Evolutionary conservation across 1,140 invertebrate genomes (phyloP).

Genomic region (Drosophila chauvacae): DNA sequence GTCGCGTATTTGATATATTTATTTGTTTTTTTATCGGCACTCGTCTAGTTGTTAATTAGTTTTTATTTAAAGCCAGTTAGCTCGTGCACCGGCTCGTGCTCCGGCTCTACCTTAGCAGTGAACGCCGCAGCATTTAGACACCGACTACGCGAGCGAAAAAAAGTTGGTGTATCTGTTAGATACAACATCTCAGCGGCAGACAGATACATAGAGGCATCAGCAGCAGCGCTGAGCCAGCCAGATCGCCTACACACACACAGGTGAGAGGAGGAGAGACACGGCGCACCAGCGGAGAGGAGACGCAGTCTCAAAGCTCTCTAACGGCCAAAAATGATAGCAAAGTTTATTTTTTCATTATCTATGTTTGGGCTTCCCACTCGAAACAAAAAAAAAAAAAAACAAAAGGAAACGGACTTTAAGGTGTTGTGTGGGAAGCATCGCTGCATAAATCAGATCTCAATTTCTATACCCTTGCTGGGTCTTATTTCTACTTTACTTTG

Average conservation of each 20-base stretch:
- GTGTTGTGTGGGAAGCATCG: conserved; percentile 30
- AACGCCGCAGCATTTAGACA: conserved; percentile 24
- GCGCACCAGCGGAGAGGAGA: conserved; percentile 23
- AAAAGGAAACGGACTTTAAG: conserved; percentile 11
- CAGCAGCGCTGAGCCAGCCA: conserved; percentile 19
- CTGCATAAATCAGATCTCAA: conserved; percentile 6
- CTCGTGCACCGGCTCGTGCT: not conserved
- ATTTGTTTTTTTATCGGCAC: conserved; percentile 1
- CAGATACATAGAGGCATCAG: conserved; percentile 32
- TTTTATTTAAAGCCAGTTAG: not conserved
- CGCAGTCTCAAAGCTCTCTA: conserved; percentile 36
- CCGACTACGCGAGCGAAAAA: conserved; percentile 27
- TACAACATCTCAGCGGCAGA: conserved; percentile 37
- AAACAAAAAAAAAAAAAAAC: conserved; percentile 1
- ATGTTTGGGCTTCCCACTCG: conserved; percentile 43
- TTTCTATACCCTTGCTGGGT: not conserved
- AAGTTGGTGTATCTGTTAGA: conserved; percentile 32
- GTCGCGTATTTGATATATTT: conserved; percentile 18
- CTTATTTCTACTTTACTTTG: not conserved
- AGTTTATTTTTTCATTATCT: conserved; percentile 44
- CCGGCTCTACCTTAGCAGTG: conserved; percentile 22
- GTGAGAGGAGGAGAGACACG: conserved; percentile 3
- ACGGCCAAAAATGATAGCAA: conserved; percentile 51
- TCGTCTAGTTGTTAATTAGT: conserved; percentile 11
- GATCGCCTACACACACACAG: conserved; percentile 59